Conservation (phyloP, 2,888 invertebrate species). For the Orchesellides sinensis region DNA sequence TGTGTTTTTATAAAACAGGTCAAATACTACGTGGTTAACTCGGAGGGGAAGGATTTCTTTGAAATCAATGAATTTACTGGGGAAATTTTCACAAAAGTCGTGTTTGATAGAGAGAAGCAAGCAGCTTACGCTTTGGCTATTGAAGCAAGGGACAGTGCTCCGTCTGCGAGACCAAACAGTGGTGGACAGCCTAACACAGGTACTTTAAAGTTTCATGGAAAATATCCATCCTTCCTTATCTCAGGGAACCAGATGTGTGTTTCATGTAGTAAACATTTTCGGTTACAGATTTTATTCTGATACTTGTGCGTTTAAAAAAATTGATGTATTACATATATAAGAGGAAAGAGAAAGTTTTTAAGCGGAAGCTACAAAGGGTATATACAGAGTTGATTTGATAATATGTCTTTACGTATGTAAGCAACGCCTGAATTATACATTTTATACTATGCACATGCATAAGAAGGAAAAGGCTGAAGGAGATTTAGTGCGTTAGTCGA, state of each 20-base stretch:
- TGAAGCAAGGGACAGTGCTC: slow-evolving; percentile 96
- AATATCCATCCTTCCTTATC: slow-evolving; percentile 28
- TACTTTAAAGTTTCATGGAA: slow-evolving; percentile 77
- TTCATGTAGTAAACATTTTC: no score
- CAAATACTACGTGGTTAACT: slow-evolving; percentile 95
- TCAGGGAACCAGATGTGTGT: slow-evolving; percentile 10
- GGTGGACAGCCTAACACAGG: slow-evolving; percentile 97
- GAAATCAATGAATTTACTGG: slow-evolving; percentile 97
- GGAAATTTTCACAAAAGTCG: slow-evolving; percentile 95
- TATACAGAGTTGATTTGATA: no score
- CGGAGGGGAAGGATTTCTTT: slow-evolving; percentile 96
- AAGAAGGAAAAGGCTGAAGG: no score
- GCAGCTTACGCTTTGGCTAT: slow-evolving; percentile 98
- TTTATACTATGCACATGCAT: no score
- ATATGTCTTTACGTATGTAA: no score
- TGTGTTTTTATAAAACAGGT: slow-evolving; percentile 81
- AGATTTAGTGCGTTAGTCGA: no score
- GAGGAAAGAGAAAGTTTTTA: no score
- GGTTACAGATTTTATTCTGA: no score
- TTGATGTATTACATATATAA: no score
- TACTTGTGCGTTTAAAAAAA: background rate
- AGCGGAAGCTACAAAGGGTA: no score
- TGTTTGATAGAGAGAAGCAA: slow-evolving; percentile 98
- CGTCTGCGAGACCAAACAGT: slow-evolving; percentile 96
- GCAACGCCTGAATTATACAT: no score